Evolutionary conservation across 2,888 invertebrate species (phyloP), one percentile per base, ranked within the genome.

Genomic region (Aleiodes leptofemur): DNA sequence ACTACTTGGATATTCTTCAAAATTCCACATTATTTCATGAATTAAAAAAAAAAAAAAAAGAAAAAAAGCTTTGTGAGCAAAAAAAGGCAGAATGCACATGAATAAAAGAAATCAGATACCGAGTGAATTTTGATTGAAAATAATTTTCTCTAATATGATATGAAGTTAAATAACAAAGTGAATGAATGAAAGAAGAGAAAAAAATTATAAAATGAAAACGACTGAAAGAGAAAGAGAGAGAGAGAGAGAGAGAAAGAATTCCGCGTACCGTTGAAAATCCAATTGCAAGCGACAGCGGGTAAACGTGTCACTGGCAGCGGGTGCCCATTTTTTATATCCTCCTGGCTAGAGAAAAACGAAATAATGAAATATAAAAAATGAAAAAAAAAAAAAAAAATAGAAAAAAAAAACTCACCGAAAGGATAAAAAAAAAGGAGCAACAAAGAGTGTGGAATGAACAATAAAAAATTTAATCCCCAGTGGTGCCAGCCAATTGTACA

Each of bases 401-500:
- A 16, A 51, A 16, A 34, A 43, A 43, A 43, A 43, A 43, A 43
- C 43, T 43, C 11, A 51, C 68, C 56, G 77, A 53, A 59, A 8
- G 48, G 64, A 64, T 48, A 38, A 64, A 64, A 74, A 64, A 55
- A 50, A 69, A 56, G 43, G 43, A 43, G 43, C 43, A 43, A 43
- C 43, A 34, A 53, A 34, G 13, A 53, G 57, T 31, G 57, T 51
- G 23, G 48, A 59, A 38, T 51, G 31, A 64, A 70, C 64, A 69
- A 76, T 71, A 70, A 74, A 78, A 79, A 74, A 74, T 77, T 72
- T 76, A 79, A 81, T 81, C 77, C 77, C 76, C 78, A 76, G 76
- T 79, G 73, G 81, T 77, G 72, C 77, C 73, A 76, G 82, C 79
- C 83, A 83, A 85, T 85, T 84, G 82, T 79, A 76, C 74, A 77